phyloP scores from a whole-genome alignment of 2,113 vertebrate genomes.

The Nanger granti region DNA sequence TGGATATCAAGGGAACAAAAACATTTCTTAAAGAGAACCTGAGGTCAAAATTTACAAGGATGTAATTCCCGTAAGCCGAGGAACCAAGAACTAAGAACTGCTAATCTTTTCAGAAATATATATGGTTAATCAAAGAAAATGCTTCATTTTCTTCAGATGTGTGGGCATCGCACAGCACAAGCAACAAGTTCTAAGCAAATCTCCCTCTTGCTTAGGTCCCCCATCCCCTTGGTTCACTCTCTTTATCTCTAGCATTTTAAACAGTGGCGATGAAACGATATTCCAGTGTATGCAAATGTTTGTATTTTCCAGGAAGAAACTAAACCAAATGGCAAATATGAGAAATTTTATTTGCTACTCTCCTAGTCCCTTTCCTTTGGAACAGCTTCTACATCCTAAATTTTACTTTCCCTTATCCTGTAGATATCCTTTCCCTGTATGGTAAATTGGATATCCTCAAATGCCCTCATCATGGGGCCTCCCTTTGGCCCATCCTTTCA shows the following conservation, averaged over 20 bases:
- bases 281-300: neutral
- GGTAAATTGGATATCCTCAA: neutral
- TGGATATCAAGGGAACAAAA: neutral
- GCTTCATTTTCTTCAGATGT: neutral
- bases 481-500: neutral
- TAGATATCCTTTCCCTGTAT: neutral
- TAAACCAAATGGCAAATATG: neutral
- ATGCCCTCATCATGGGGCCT: fast-evolving
- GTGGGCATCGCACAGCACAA: neutral
- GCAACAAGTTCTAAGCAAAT: neutral
- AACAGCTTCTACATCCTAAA: neutral
- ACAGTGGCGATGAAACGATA: neutral
- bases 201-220: neutral
- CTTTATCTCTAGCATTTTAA: neutral
- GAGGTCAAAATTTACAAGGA: neutral
- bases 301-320: neutral
- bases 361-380: neutral
- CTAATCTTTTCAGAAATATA: neutral
- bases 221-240: neutral
- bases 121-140: neutral
- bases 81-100: neutral
- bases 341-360: neutral
- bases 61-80: neutral
- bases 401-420: neutral
- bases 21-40: neutral